Evolutionary conservation across 2,797 vertebrate species (phyloP).

Genomic region (Oreonectes daqikongensis): DNA sequence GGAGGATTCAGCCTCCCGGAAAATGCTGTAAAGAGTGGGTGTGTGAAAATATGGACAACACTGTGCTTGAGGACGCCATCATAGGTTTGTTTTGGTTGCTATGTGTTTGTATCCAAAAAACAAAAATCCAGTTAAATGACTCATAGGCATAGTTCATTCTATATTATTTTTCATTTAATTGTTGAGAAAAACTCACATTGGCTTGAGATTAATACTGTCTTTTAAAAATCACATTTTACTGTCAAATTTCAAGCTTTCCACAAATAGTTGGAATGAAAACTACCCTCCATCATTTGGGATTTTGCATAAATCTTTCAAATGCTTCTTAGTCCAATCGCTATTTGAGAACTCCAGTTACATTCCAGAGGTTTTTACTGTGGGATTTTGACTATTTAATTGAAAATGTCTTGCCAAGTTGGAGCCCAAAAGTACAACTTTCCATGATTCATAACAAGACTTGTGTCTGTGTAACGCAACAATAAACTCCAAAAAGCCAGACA

Average conservation of each 20-base stretch:
- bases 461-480: constrained; percentile 59
- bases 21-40: constrained; percentile 94
- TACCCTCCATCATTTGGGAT: constrained; percentile 1
- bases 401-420: constrained; percentile 65
- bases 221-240: not conserved
- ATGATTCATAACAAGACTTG: constrained; percentile 67
- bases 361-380: constrained; percentile 68
- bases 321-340: constrained; percentile 30
- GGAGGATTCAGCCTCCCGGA: constrained; percentile 78
- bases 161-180: not conserved
- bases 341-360: constrained; percentile 58
- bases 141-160: not conserved
- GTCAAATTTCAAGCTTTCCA: constrained; percentile 4
- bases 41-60: constrained; percentile 80
- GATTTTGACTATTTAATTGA: constrained; percentile 61
- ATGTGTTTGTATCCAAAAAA: not conserved
- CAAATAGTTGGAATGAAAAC: constrained; percentile 12
- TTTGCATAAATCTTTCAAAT: constrained; percentile 29
- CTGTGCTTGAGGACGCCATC: constrained; percentile 70
- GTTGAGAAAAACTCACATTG: too few relatives aligned
- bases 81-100: constrained; percentile 66
- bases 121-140: not conserved
- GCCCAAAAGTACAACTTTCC: constrained; percentile 62
- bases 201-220: not conserved
- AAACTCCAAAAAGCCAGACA: constrained; percentile 53